A percentile compares a stretch with the other conserved stretches of the same genome.
Evolutionary conservation across 2,113 vertebrate genomes (phyloP).

Genomic region (Pipra filicauda): DNA sequence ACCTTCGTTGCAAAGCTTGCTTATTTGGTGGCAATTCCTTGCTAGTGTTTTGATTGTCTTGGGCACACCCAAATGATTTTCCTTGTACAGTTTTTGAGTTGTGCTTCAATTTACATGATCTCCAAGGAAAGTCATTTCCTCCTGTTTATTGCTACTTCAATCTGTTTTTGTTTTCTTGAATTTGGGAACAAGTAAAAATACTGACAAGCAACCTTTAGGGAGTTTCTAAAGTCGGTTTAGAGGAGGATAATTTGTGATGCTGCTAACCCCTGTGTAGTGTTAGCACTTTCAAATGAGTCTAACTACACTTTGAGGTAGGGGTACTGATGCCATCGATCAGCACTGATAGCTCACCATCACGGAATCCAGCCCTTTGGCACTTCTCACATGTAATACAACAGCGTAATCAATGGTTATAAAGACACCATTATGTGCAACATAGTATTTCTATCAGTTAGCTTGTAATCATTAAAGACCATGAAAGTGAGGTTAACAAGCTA

Average conservation of each 20-base stretch:
- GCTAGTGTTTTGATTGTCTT: neutral
- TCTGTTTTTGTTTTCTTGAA: conserved; percentile 16
- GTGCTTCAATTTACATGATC: neutral
- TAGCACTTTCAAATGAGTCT: conserved; percentile 14
- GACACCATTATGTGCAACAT: neutral
- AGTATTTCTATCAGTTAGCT: conserved; percentile 2
- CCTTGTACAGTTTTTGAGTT: neutral
- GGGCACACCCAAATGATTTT: neutral
- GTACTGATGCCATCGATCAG: conserved; percentile 34
- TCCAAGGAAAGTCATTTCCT: neutral
- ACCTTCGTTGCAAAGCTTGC: neutral
- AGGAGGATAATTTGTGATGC: conserved; percentile 14
- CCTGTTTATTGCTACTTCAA: neutral
- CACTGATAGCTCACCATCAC: neutral
- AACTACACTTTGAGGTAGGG: conserved; percentile 12
- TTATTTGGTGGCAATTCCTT: neutral
- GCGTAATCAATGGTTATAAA: conserved; percentile 36
- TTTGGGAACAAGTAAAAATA: neutral
- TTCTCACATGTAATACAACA: neutral
- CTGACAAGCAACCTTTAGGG: neutral
- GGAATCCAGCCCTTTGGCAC: conserved; percentile 15
- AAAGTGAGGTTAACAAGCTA: conserved; percentile 1
- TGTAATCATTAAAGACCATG: neutral
- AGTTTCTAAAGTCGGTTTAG: conserved; percentile 13
- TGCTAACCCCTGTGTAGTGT: neutral